A percentile compares a stretch with the other conserved stretches of the same genome.
These are phyloP conservation scores for Argyrosomus regius DNA, from an alignment of 2,797 vertebrate species.

Conservation along the genomic window DNA sequence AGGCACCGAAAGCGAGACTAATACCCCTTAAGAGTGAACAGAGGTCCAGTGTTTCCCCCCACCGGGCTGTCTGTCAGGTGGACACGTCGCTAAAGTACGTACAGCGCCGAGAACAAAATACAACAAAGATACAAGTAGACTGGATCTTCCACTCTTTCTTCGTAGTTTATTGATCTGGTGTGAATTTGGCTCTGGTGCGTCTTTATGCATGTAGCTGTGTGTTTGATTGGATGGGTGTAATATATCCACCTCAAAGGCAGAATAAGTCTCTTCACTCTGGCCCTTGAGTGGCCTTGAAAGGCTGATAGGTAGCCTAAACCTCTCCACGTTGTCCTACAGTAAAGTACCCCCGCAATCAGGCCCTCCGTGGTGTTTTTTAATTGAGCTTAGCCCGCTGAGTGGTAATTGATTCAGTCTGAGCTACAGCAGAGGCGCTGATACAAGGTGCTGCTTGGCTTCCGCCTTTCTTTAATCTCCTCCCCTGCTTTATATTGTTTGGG, in stretches of 20 bases:
- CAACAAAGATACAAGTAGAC: constrained; percentile 51
- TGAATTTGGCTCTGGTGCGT: constrained; percentile 27
- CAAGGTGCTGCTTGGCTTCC: constrained; percentile 91
- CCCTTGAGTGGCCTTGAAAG: constrained; percentile 87
- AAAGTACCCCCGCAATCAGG: constrained; percentile 85
- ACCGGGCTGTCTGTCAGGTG: constrained; percentile 65
- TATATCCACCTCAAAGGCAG: constrained; percentile 81
- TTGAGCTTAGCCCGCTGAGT: constrained; percentile 90
- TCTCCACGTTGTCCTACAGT: constrained; percentile 88
- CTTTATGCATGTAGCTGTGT: constrained; percentile 14
- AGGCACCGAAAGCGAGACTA: constrained; percentile 80
- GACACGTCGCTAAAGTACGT: constrained; percentile 44
- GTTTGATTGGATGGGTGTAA: constrained; percentile 69
- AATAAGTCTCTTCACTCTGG: constrained; percentile 85
- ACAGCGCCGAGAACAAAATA: constrained; percentile 63
- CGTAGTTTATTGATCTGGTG: constrained; percentile 69
- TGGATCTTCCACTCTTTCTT: constrained; percentile 61
- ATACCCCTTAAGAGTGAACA: constrained; percentile 74
- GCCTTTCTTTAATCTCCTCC: constrained; percentile 96
- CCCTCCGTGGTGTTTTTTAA: constrained; percentile 89
- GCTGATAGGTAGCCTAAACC: constrained; percentile 87
- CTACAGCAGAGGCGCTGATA: constrained; percentile 90
- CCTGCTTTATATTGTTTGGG: constrained; percentile 91
- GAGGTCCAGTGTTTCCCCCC: constrained; percentile 71
- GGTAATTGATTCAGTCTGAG: constrained; percentile 95